These are phyloP conservation scores for Amblyjoppa fuscipennis DNA, from an alignment of 2,888 invertebrate genomes.

Conservation along the genomic window DNA sequence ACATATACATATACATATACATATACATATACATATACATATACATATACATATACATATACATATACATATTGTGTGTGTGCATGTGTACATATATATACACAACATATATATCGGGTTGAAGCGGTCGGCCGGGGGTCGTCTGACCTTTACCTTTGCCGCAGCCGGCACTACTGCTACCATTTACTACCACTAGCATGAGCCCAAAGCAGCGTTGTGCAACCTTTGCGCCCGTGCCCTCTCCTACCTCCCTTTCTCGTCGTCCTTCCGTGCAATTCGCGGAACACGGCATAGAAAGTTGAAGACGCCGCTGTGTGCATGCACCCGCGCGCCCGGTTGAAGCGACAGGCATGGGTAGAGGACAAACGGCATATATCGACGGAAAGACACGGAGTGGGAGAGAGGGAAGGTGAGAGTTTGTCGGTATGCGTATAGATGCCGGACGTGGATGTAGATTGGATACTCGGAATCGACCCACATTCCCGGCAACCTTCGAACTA, in stretches of 20 bases:
- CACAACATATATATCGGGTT: conserved; percentile 26
- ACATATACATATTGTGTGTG: not conserved
- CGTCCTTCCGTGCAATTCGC: conserved; percentile 44
- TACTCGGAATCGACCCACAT: conserved; percentile 77
- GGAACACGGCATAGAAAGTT: conserved; percentile 42
- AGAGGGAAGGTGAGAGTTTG: conserved; percentile 17
- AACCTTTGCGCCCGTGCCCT: conserved; percentile 37
- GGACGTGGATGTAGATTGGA: conserved; percentile 73
- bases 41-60: too few species aligned
- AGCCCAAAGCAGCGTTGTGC: conserved; percentile 28
- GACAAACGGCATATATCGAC: conserved; percentile 3
- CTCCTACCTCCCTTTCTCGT: conserved; percentile 14
- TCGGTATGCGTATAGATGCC: conserved; percentile 59
- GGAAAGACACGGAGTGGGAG: not conserved
- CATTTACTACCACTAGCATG: conserved; percentile 32
- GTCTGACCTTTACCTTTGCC: conserved; percentile 81
- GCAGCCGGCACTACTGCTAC: conserved; percentile 68
- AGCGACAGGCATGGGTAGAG: conserved; percentile 26
- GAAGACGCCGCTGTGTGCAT: conserved; percentile 14
- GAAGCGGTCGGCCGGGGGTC: conserved; percentile 63
- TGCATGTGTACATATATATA: not conserved
- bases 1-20: not conserved
- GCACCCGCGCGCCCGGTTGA: conserved; percentile 38
- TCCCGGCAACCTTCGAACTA: conserved; percentile 73
- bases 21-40: not conserved